phyloP scores from a whole-genome alignment of 2,888 invertebrate genomes.

The Drosophila basisetae region DNA sequence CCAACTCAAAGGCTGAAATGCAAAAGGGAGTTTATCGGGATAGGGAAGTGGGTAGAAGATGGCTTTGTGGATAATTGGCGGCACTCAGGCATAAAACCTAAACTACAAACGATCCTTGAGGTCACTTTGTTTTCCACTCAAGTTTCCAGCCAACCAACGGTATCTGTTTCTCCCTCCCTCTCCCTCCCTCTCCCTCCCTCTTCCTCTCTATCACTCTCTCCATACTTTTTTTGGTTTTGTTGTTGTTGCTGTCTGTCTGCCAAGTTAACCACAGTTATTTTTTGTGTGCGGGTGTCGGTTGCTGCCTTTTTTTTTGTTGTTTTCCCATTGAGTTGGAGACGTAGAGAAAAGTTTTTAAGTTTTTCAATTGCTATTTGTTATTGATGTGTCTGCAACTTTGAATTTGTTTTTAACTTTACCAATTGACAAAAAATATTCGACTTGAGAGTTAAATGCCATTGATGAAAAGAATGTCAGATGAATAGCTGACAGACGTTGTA shows the following conservation, averaged over 20 bases:
- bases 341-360: conserved; percentile 54
- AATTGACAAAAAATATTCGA: conserved; percentile 14
- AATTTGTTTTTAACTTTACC: conserved; percentile 26
- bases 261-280: conserved; percentile 64
- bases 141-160: conserved; percentile 45
- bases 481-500: not conserved
- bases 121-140: conserved; percentile 65
- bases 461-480: not conserved
- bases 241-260: conserved; percentile 57
- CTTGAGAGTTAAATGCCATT: conserved; percentile 5
- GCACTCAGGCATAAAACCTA: conserved; percentile 69
- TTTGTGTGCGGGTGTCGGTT: conserved; percentile 35
- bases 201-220: not conserved
- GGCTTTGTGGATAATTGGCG: conserved; percentile 57
- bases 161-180: conserved; percentile 30
- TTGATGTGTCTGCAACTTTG: conserved; percentile 47
- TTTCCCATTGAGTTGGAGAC: conserved; percentile 26
- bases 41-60: conserved; percentile 19
- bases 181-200: conserved; percentile 8
- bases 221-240: not conserved
- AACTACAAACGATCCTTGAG: conserved; percentile 63
- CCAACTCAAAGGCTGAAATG: conserved; percentile 2
- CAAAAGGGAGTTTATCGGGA: conserved; percentile 2
- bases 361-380: conserved; percentile 39
- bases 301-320: conserved; percentile 22